Base-by-base conservation (phyloP, 2,797 vertebrate species). In the Lutjanus campechanus region DNA sequence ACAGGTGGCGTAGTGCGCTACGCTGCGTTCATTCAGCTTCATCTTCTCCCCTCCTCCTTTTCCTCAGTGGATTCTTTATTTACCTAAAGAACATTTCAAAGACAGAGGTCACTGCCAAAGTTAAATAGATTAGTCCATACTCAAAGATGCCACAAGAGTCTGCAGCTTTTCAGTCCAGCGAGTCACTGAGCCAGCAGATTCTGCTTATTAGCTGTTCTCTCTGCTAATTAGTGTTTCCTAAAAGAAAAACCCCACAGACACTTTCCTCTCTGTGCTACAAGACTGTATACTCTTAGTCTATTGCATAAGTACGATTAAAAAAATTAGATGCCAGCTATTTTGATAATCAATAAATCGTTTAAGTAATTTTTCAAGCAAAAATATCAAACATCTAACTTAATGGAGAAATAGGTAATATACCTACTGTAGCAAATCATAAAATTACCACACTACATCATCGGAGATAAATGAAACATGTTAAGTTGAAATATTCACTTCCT, bases 11-110 rank as follows among this genome's bases (percentile, higher is more conserved):
- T 99, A 99, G 88, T 97, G 96, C 0, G 96, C 97, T 93, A 99
- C 92, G 75, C 98, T 98, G 75, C 97, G 93, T 90, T 99, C 98
- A 8, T 99, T 99, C 79, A 99, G 96, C 96, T 99, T 99, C 98
- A 99, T 99, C 71, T 77, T 87, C 73, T 41, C 51, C 41, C 43
- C 41, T 77, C 73, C 67, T 86, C 59, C 49, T 76, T 76, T 50
- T 58, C 79, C 72, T 65, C 51, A 12, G 53, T 19, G n/a, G 82
- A 68, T 50, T 68, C 8, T 77, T 63, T 70, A 67, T 70, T 87
- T 49, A 89, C 66, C 93, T 93, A 46, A 61, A 76, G 19, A 61
- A 76, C 29, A 69, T 41, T 8, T 8, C 9, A 61, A 66, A 77
- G 2, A 81, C 50, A 77, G 29, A 75, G 10, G 69, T 81, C 51